These are phyloP conservation scores for Argopecten irradians DNA, from an alignment of 1,140 invertebrate genomes.

Conservation along the genomic window DNA sequence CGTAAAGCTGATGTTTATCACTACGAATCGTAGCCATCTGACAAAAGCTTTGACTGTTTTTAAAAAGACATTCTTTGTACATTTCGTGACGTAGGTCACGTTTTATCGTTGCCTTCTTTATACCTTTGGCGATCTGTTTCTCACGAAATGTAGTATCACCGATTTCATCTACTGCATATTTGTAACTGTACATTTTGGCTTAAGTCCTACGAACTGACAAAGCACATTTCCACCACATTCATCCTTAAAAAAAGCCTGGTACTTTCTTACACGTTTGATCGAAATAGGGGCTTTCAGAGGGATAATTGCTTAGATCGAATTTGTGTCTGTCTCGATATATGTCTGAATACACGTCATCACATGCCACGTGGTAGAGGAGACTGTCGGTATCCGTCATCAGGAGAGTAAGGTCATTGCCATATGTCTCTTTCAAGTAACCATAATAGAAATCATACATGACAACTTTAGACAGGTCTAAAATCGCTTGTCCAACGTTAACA, in stretches of 20 bases:
- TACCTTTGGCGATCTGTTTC: not conserved
- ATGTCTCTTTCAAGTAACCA: not conserved
- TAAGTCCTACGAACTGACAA: conserved; percentile 57
- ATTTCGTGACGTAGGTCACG: not conserved
- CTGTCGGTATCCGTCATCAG: conserved; percentile 24
- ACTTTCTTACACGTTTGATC: conserved; percentile 33
- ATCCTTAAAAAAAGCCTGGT: conserved; percentile 49
- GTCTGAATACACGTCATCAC: not conserved
- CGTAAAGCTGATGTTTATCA: no score
- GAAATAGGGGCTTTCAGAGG: conserved; percentile 28
- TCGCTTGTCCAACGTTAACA: not conserved
- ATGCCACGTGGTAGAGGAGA: conserved; percentile 24
- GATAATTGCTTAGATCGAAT: conserved; percentile 49
- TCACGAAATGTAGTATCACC: no score
- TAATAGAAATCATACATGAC: not conserved
- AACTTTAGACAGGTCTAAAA: not conserved
- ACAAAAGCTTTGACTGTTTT: no score
- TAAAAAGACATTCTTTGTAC: not conserved
- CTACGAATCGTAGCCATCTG: no score
- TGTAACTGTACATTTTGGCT: not conserved
- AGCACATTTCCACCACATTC: conserved; percentile 32
- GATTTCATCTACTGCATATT: not conserved
- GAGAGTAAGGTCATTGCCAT: conserved; percentile 10
- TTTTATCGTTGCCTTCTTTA: no score
- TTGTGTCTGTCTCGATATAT: not conserved